Percentiles rank a stretch among this genome's conserved stretches.
Conservation (phyloP, 1,140 invertebrate genomes). For the Atta cephalotes region DNA sequence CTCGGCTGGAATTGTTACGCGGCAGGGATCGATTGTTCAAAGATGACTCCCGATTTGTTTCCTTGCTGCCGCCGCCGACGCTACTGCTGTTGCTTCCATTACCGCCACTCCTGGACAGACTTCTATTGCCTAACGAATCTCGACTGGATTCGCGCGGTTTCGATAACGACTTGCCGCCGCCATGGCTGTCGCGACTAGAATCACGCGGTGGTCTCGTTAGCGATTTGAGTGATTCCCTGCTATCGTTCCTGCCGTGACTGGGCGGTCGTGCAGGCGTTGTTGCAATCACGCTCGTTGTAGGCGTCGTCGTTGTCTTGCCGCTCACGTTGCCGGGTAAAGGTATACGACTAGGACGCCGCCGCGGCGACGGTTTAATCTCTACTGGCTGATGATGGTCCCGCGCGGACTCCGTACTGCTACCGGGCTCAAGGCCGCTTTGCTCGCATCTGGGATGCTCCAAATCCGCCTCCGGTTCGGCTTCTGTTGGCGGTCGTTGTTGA, state of each 20-base stretch:
- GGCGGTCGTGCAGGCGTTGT: slow-evolving; percentile 83
- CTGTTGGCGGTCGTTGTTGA: slow-evolving; percentile 80
- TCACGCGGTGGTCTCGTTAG: slow-evolving; percentile 78
- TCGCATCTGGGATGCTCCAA: slow-evolving; percentile 86
- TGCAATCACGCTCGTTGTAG: slow-evolving; percentile 83
- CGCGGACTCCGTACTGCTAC: slow-evolving; percentile 89
- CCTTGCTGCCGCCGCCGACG: slow-evolving; percentile 72
- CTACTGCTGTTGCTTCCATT: slow-evolving; percentile 55
- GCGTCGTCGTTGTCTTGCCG: slow-evolving; percentile 85
- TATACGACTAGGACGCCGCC: slow-evolving; percentile 90
- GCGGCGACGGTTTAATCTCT: slow-evolving; percentile 85
- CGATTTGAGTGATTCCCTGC: slow-evolving; percentile 88
- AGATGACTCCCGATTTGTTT: slow-evolving; percentile 78
- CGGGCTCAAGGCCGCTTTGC: slow-evolving; percentile 86
- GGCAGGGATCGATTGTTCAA: slow-evolving; percentile 81
- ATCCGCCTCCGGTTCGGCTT: slow-evolving; percentile 79
- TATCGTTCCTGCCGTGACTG: slow-evolving; percentile 86
- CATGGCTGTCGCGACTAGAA: slow-evolving; percentile 79
- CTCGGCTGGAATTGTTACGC: slow-evolving; percentile 81
- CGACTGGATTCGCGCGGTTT: slow-evolving; percentile 84
- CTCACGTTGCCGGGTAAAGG: slow-evolving; percentile 88
- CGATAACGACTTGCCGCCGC: slow-evolving; percentile 72
- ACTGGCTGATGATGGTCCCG: slow-evolving; percentile 86
- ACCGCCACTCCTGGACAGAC: slow-evolving; percentile 86
- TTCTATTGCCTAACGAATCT: slow-evolving; percentile 87